phyloP scores from a whole-genome alignment of 2,888 invertebrate genomes.

The Tenthredo notha region DNA sequence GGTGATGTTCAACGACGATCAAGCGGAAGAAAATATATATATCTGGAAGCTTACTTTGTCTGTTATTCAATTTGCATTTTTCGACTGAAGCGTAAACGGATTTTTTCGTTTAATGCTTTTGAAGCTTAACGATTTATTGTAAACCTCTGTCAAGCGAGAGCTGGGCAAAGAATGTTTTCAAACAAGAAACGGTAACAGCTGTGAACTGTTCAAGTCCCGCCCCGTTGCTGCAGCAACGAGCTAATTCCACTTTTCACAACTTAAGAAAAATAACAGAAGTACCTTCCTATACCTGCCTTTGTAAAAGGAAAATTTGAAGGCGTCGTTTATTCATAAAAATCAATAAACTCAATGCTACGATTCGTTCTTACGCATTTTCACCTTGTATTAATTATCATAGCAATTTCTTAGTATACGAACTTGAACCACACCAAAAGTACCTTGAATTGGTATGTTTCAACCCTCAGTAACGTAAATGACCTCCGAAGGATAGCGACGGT shows the following conservation, averaged over 20 bases:
- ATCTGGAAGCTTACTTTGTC: neutral
- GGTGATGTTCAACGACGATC: constrained; percentile 19
- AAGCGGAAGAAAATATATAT: constrained; percentile 3
- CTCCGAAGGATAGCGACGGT: constrained; percentile 15
- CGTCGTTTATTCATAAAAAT: neutral
- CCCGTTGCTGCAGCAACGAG: constrained; percentile 49
- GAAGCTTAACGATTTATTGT: constrained; percentile 36
- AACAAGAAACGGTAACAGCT: constrained; percentile 48
- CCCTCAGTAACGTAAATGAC: neutral
- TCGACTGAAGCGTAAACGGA: neutral
- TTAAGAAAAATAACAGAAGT: constrained; percentile 36
- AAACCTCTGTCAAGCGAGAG: constrained; percentile 36
- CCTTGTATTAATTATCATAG: neutral
- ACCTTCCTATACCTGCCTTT: neutral
- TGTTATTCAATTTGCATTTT: constrained; percentile 16
- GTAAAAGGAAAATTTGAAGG: neutral
- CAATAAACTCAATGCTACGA: neutral
- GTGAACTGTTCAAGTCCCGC: neutral
- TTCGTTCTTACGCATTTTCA: neutral
- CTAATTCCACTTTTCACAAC: constrained; percentile 48
- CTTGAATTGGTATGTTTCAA: constrained; percentile 1
- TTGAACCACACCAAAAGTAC: neutral
- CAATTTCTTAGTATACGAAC: neutral
- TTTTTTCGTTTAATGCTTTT: constrained; percentile 27
- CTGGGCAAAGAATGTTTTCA: constrained; percentile 38